phyloP scores from a whole-genome alignment of 2,888 invertebrate genomes.

The Alcis repandata region DNA sequence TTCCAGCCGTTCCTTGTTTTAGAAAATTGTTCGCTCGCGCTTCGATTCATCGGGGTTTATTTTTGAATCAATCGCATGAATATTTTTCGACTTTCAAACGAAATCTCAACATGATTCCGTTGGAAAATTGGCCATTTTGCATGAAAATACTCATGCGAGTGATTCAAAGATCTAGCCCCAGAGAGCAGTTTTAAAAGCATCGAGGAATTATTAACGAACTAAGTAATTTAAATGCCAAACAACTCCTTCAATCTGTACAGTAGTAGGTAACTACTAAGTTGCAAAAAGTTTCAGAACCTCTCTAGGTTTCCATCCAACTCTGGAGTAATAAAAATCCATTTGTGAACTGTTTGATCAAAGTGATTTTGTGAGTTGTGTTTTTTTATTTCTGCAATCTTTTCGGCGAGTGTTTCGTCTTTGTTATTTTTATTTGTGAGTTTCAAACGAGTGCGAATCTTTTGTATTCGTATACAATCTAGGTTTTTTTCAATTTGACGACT shows the following conservation, averaged over 20 bases:
- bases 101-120: too few relatives aligned
- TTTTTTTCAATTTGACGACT: not conserved
- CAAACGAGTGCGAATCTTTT: slow-evolving; percentile 5
- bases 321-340: slow-evolving; percentile 7
- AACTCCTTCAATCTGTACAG: slow-evolving; percentile 6
- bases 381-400: slow-evolving; percentile 7
- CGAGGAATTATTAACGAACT: slow-evolving; percentile 13
- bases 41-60: too few relatives aligned
- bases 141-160: too few relatives aligned
- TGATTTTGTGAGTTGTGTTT: slow-evolving; percentile 15
- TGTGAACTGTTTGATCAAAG: slow-evolving; percentile 11
- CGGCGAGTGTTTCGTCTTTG: not conserved
- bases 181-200: slow-evolving; percentile 6
- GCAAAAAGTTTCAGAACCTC: slow-evolving; percentile 7
- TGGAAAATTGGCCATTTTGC: too few relatives aligned
- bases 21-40: not conserved
- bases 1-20: not conserved
- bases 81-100: too few relatives aligned
- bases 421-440: slow-evolving; percentile 6
- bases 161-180: too few relatives aligned
- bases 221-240: slow-evolving; percentile 21
- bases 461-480: not conserved
- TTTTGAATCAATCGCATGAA: too few relatives aligned
- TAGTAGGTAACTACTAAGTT: not conserved
- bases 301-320: slow-evolving; percentile 4